phyloP scores from a whole-genome alignment of 2,113 vertebrate species.

The Electrona antarctica region DNA sequence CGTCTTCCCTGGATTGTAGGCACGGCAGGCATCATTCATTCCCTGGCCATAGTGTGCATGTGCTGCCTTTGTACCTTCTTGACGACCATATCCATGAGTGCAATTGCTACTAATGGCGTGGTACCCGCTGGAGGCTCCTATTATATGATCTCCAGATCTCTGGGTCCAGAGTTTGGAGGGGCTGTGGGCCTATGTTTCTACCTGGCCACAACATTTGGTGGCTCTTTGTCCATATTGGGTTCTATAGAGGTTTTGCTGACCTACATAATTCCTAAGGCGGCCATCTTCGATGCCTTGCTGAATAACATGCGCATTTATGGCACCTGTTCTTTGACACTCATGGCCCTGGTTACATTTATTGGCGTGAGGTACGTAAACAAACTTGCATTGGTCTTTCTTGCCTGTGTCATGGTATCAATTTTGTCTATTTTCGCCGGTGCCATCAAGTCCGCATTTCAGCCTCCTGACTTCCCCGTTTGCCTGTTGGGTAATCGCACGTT shows the following conservation, averaged over 20 bases:
- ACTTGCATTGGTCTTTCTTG: conserved; percentile 91
- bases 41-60: too few relatives aligned
- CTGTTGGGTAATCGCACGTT: conserved; percentile 92
- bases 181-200: conserved; percentile 84
- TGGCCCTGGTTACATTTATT: conserved; percentile 92
- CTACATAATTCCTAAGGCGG: conserved; percentile 90
- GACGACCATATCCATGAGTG: too few relatives aligned
- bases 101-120: too few relatives aligned
- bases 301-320: conserved; percentile 97
- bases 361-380: conserved; percentile 98
- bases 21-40: too few relatives aligned
- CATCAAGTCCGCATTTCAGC: conserved; percentile 91
- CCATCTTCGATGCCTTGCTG: conserved; percentile 87
- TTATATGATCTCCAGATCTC: conserved; percentile 85
- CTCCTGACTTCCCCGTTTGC: conserved; percentile 89
- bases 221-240: conserved; percentile 84
- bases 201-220: conserved; percentile 83
- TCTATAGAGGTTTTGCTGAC: conserved; percentile 85
- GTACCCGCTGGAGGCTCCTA: conserved; percentile 81
- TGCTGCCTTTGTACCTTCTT: too few relatives aligned
- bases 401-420: conserved; percentile 94
- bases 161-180: conserved; percentile 84
- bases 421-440: conserved; percentile 94
- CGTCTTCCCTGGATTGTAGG: too few relatives aligned
- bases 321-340: conserved; percentile 86